These are phyloP conservation scores for Noctua pronuba DNA, from an alignment of 2,888 invertebrate species.

Conservation along the genomic window DNA sequence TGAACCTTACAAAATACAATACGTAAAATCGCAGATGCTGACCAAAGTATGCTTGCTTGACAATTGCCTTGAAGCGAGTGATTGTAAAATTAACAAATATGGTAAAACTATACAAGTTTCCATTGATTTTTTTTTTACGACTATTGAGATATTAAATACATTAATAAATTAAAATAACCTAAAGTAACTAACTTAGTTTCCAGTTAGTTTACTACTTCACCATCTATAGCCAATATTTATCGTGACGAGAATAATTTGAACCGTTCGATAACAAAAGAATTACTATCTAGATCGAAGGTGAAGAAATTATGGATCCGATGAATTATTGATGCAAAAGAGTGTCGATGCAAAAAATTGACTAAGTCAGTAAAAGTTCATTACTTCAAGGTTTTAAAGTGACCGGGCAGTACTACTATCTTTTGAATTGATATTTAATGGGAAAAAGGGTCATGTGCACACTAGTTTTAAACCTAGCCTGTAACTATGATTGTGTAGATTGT, in stretches of 20 bases:
- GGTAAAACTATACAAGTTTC: background rate
- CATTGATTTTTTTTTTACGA: too few relatives aligned
- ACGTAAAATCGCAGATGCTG: background rate
- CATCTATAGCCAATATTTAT: background rate
- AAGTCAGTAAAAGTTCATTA: slow-evolving; percentile 1
- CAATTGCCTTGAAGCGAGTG: background rate
- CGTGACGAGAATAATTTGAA: slow-evolving; percentile 22
- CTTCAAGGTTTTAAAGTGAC: slow-evolving; percentile 1
- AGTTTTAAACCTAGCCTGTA: too few relatives aligned
- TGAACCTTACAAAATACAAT: background rate
- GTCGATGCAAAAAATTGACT: background rate
- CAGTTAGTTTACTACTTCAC: too few relatives aligned
- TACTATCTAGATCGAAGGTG: slow-evolving; percentile 28
- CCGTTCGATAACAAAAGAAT: slow-evolving; percentile 40
- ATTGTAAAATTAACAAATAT: background rate
- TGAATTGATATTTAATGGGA: background rate
- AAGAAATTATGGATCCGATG: slow-evolving; percentile 15
- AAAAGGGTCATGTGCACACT: too few relatives aligned
- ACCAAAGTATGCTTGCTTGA: background rate
- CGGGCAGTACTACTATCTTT: background rate
- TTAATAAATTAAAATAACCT: too few relatives aligned
- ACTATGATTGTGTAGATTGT: too few relatives aligned
- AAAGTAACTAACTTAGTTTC: too few relatives aligned
- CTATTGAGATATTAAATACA: too few relatives aligned
- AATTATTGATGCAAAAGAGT: slow-evolving; percentile 17